These are phyloP conservation scores for Tauraco erythrolophus DNA, from an alignment of 2,113 vertebrate species.

Conservation along the genomic window DNA sequence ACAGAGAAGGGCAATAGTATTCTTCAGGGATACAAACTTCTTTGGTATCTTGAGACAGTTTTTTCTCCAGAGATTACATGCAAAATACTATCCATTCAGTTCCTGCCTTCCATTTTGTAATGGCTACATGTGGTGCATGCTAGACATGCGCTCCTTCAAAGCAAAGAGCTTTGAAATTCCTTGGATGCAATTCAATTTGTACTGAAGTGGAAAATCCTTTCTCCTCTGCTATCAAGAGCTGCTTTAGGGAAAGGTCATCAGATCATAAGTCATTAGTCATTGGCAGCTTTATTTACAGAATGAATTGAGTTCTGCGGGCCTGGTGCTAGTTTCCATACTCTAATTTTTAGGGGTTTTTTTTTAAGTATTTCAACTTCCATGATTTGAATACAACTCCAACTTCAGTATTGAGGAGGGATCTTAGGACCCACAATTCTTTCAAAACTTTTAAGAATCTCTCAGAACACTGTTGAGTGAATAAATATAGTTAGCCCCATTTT, in stretches of 20 bases:
- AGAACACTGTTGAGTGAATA: conserved; percentile 1
- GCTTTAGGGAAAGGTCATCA: conserved; percentile 13
- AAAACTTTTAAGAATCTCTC: background rate
- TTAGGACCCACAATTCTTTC: background rate
- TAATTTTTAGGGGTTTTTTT: background rate
- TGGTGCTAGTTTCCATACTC: background rate
- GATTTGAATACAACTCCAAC: background rate
- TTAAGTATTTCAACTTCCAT: background rate
- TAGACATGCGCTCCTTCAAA: background rate
- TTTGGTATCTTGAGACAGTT: background rate
- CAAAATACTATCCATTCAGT: background rate
- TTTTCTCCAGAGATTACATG: background rate
- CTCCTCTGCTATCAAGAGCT: background rate
- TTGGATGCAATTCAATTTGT: conserved; percentile 6
- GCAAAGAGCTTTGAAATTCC: background rate
- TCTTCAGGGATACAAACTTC: background rate
- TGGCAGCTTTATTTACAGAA: background rate
- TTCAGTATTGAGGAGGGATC: background rate
- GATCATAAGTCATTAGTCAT: background rate
- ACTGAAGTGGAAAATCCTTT: conserved; percentile 34
- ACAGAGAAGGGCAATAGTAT: background rate
- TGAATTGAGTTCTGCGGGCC: background rate
- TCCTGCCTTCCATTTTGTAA: background rate
- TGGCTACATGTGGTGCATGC: background rate
- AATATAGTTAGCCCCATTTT: conserved; percentile 36